These are phyloP conservation scores for Anthoscopus minutus DNA, from an alignment of 2,113 vertebrate genomes.

Conservation along the genomic window DNA sequence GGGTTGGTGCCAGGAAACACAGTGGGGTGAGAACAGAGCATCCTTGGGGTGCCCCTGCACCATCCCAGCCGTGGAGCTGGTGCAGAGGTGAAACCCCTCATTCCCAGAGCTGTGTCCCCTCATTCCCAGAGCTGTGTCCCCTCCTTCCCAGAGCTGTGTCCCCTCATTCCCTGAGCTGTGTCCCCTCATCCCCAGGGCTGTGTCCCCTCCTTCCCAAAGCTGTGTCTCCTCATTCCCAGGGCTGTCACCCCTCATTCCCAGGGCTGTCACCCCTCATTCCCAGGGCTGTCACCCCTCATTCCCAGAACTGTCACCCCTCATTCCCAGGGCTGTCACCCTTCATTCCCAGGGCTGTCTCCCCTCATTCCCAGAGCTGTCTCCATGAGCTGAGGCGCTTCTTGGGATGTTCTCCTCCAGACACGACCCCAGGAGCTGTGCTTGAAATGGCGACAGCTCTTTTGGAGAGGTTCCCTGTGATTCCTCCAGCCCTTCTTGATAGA, in stretches of 20 bases:
- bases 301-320: too few species aligned
- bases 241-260: too few species aligned
- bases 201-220: too few species aligned
- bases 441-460: neutral
- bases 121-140: neutral
- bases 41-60: neutral
- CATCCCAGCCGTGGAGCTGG: neutral
- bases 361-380: neutral
- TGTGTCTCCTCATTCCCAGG: too few species aligned
- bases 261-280: too few species aligned
- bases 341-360: too few species aligned
- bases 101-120: neutral
- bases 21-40: neutral
- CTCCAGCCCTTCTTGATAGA: neutral
- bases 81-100: neutral
- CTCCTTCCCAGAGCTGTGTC: neutral
- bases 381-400: rapidly evolving
- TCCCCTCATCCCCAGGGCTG: too few species aligned
- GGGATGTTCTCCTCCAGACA: neutral
- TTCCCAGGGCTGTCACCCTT: too few species aligned
- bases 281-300: too few species aligned
- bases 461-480: neutral
- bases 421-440: neutral
- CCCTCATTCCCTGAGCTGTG: too few species aligned
- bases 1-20: neutral